phyloP scores from a whole-genome alignment of 2,113 vertebrate genomes.

The Arothron firmamentum region DNA sequence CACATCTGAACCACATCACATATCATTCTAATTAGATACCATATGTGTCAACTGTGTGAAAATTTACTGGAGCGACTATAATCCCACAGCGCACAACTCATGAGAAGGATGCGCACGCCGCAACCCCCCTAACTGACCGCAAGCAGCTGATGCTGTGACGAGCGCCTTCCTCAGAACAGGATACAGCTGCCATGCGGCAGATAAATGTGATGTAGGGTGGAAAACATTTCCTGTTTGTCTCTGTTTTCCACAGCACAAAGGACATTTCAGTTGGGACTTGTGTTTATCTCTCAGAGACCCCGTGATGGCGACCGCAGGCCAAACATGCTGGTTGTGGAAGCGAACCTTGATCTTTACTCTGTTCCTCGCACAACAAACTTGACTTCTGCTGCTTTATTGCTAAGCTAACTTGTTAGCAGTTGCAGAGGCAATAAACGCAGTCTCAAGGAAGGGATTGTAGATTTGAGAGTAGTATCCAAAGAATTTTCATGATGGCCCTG shows the following conservation, averaged over 20 bases:
- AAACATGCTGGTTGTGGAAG: too few species aligned
- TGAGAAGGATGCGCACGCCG: too few species aligned
- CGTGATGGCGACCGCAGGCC: background rate
- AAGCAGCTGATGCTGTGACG: constrained; percentile 39
- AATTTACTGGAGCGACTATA: constrained; percentile 55
- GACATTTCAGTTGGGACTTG: background rate
- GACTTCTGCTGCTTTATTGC: too few species aligned
- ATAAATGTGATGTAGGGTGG: background rate
- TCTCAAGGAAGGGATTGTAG: too few species aligned
- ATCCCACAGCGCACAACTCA: constrained; percentile 6
- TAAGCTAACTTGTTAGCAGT: too few species aligned
- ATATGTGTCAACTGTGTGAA: constrained; percentile 3
- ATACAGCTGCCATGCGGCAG: background rate
- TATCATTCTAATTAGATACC: constrained; percentile 25
- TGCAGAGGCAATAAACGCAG: too few species aligned
- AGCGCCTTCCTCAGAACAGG: background rate
- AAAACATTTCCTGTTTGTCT: constrained; percentile 31
- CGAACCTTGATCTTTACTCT: too few species aligned
- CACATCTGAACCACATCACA: background rate
- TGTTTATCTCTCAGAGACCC: background rate
- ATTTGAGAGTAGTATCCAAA: too few species aligned
- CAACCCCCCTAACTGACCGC: too few species aligned
- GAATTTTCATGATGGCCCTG: too few species aligned
- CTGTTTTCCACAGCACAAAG: background rate
- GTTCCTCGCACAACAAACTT: too few species aligned